Base-by-base conservation (phyloP, 2,113 vertebrate species). In the Brevimyrus niger region DNA sequence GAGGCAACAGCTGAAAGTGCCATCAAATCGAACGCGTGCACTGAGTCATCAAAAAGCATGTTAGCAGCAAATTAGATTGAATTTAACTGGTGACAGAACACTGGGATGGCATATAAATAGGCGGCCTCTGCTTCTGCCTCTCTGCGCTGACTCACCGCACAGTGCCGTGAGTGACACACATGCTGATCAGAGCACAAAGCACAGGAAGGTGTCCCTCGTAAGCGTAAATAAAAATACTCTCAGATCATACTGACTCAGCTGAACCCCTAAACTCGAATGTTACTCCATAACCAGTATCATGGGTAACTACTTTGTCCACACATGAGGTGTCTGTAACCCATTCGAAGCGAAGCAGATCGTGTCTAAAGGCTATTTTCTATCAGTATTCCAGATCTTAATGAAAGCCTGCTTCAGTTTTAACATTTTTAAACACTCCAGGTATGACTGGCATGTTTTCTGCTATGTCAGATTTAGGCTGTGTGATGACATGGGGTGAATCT, bases 31-130 rank as follows among this genome's bases (percentile, higher is more conserved):
- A 88, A 47, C 35, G 38, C 58, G 48, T 19, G 31, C 58, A 73
- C 58, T 69, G 42, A 88, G 58, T 88, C 87, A 73, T 73, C 61
- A 73, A 17, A 48, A 73, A 50, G 87, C 87, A 31, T 35, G 15
- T 88, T 47, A 69, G 61, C 61, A 48, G 61, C 87, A 48, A 48
- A 58, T 50, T 69, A 58, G 87, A 48, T 88, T 73, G 31, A 47
- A 48, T 48, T 88, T 61, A 73, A 35, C 31, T 38, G 42, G 53
- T 23, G 61, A 48, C 42, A 23, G 87, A 73, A 88, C 19, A 15
- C 27, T 73, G 61, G 61, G 44, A 73, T 17, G 19, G 31, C n/a
- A 48, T 58, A 42, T 88, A 73, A 88, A 88, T 44, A 69, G 61
- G 23, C 44, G 6, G 87, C 42, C 44, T 27, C 13, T n/a, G 21